Conservation (phyloP, 2,888 invertebrate species). For the Thera britannica region DNA sequence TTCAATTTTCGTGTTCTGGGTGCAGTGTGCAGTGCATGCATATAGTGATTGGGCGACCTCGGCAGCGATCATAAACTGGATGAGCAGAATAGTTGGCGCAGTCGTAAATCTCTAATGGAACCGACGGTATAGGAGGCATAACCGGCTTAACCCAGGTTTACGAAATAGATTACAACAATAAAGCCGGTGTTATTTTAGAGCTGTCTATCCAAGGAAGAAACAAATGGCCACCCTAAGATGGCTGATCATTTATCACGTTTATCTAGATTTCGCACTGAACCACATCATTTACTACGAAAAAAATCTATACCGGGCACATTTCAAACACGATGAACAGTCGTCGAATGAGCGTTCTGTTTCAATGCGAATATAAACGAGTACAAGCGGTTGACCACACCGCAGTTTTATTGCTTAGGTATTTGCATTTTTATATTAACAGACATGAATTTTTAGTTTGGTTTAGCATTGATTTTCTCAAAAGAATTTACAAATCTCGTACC, state of each 20-base stretch:
- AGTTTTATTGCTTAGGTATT: slow-evolving; percentile 31
- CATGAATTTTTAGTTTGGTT: slow-evolving; percentile 20
- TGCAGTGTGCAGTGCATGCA: slow-evolving; percentile 26
- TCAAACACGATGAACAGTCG: slow-evolving; percentile 57
- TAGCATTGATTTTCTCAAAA: no score
- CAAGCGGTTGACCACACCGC: slow-evolving; percentile 6
- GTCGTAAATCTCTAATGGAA: slow-evolving; percentile 50
- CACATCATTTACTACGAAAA: slow-evolving; percentile 65
- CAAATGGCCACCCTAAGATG: slow-evolving; percentile 61
- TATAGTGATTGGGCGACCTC: slow-evolving; percentile 38
- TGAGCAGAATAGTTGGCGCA: slow-evolving; percentile 37
- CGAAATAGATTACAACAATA: slow-evolving; percentile 54
- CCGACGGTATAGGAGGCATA: slow-evolving; percentile 40
- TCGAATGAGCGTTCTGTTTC: slow-evolving; percentile 42
- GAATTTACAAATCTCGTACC: no score
- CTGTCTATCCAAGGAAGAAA: slow-evolving; percentile 62
- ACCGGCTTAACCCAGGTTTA: slow-evolving; percentile 43
- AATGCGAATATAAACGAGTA: slow-evolving; percentile 4
- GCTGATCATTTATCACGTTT: slow-evolving; percentile 72
- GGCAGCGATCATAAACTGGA: slow-evolving; percentile 39
- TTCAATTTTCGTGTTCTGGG: slow-evolving; percentile 28
- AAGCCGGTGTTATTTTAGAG: slow-evolving; percentile 51
- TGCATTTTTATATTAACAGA: slow-evolving; percentile 35
- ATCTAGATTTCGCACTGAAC: slow-evolving; percentile 69
- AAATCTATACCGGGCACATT: slow-evolving; percentile 63